Base-by-base conservation (phyloP, 2,888 invertebrate species). In the Mythimna ferrago region DNA sequence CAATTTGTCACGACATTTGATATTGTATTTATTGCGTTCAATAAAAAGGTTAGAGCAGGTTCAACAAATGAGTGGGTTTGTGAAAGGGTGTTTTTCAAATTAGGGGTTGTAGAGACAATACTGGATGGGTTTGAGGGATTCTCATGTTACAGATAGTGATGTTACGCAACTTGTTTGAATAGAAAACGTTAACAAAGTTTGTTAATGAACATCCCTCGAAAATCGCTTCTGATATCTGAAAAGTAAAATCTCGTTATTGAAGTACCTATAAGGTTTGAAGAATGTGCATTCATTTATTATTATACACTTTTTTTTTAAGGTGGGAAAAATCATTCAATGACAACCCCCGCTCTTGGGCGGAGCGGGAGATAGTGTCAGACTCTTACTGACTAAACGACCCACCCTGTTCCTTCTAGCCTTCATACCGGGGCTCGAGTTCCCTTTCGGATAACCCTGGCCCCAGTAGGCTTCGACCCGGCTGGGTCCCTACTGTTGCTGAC, bases 1-100 rank as follows among this genome's bases (percentile, higher is more conserved):
- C 79, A 73, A 84, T 86, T 86, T 79, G 84, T 86, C 83, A 83
- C 77, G 84, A 83, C 78, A 82, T 85, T 83, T 81, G 78, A 86
- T 84, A 86, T 71, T 79, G 78, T 86, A 84, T 83, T 84, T 81
- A 84, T 86, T 83, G 64, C 63, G 69, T 75, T 76, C 58, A 71
- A 73, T 78, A 66, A 69, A 76, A 70, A 77, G 63, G 81, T 78
- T 73, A 76, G 54, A 65, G n/a, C 65, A 58, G 77, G 68, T 72
- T 67, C 62, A 73, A 69, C 65, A 67, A 70, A 62, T 67, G 67
- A 61, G 57, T 48, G 19, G 1, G 16, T 64, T 58, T 44, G 16
- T 51, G 16, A 21, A 19, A 58, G 48, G 65, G 54, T n/a, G 35
- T 53, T 57, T 38, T 14, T 35, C 6, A n/a, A 35, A 38, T 54